These are phyloP conservation scores for Tokudaia tokunoshimensis DNA, from an alignment of 2,797 vertebrate genomes.

Conservation along the genomic window DNA sequence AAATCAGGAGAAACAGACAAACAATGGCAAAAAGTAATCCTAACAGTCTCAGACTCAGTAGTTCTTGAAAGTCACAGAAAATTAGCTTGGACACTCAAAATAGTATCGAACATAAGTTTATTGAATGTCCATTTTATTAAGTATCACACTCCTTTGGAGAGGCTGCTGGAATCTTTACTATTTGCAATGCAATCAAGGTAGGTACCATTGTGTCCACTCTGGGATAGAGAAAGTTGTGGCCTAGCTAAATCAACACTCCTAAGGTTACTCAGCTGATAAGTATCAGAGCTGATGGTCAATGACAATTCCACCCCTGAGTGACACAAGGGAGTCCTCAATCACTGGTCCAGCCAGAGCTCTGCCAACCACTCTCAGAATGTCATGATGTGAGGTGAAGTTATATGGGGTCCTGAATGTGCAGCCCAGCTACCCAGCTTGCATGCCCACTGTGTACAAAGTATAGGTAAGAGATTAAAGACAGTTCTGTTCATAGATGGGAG, in stretches of 20 bases:
- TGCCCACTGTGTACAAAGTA: background rate
- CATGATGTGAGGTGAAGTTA: background rate
- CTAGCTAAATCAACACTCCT: background rate
- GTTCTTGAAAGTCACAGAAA: slow-evolving; percentile 23
- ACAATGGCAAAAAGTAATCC: background rate
- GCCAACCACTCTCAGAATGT: background rate
- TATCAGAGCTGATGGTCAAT: background rate
- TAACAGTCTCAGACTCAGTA: background rate
- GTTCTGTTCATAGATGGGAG: background rate
- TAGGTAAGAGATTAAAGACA: background rate
- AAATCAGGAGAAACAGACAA: background rate
- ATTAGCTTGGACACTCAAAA: slow-evolving; percentile 2
- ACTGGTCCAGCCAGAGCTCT: background rate
- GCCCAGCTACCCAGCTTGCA: background rate
- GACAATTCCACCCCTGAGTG: background rate
- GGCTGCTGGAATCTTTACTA: background rate
- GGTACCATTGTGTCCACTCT: background rate
- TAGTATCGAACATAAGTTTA: background rate
- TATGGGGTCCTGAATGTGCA: background rate
- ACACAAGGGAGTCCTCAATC: background rate
- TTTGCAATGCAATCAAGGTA: background rate
- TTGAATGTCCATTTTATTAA: background rate
- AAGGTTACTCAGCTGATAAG: background rate
- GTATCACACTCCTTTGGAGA: background rate
- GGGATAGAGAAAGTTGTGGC: background rate